phyloP scores from a whole-genome alignment of 2,113 vertebrate species.

The Eudyptes chrysolophus region DNA sequence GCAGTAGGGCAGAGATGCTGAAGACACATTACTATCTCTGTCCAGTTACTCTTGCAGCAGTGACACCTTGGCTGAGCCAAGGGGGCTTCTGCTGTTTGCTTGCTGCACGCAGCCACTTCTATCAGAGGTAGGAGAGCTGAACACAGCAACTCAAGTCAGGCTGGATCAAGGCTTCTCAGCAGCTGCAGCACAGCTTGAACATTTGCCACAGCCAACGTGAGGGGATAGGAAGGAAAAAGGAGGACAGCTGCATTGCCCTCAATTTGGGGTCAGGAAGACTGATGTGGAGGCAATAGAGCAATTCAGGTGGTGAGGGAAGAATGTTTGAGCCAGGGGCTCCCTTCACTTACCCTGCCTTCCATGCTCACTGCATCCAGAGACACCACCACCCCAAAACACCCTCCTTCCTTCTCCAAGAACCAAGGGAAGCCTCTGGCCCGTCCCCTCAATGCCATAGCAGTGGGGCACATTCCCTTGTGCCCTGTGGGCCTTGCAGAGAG shows the following conservation, averaged over 20 bases:
- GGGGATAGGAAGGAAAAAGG: not conserved
- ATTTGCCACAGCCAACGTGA: not conserved
- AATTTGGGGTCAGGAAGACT: not conserved
- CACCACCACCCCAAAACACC: rapidly evolving
- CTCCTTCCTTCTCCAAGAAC: not conserved
- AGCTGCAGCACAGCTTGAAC: not conserved
- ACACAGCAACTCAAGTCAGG: not conserved
- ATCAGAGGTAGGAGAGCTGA: not conserved
- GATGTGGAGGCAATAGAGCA: not conserved
- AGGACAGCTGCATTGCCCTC: not conserved
- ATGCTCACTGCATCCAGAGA: not conserved
- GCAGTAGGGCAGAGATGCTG: not conserved
- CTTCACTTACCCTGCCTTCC: not conserved
- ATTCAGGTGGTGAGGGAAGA: rapidly evolving
- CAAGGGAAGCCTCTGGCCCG: not conserved
- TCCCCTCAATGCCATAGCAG: not conserved
- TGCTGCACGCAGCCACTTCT: not conserved
- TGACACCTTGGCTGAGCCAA: not conserved
- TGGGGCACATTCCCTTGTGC: no score
- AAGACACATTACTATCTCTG: not conserved
- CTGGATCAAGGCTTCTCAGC: not conserved
- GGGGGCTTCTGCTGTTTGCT: not conserved
- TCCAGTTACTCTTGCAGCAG: not conserved
- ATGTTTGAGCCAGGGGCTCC: not conserved
- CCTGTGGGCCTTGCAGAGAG: not conserved